Evolutionary conservation across 2,797 vertebrate species (phyloP), one percentile per base, ranked within the genome.

Genomic region (Chelon auratus): DNA sequence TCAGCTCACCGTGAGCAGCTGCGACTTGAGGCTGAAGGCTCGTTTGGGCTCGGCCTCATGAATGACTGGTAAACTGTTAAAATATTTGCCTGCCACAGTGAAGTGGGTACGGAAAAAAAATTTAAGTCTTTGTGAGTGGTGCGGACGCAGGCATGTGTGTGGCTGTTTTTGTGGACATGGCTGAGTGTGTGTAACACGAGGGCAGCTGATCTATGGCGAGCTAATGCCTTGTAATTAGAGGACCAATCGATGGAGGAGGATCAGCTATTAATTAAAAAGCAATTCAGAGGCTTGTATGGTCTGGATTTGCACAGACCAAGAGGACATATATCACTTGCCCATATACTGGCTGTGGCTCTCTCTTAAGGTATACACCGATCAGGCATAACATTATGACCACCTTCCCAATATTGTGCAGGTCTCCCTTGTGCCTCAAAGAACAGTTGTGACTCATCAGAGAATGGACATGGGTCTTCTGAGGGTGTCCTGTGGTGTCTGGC

Each of bases 241-340:
- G 70, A 66, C 22, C 40, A 73, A 89, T 93, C 76, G 2, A 91
- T 91, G 24, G 36, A 82, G 62, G 39, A 59, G 42, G 71, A 75
- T 81, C 52, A 59, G 77, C 79, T 72, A 88, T 89, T 90, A 85
- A 90, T 92, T 87, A 81, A 84, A 86, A 78, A 78, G 56, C 54
- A 26, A 33, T 83, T 85, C 75, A 75, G 57, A 84, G 22, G 64
- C 57, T 51, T 77, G 76, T 80, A 56, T 17, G n/a, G 65, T 74
- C 66, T 57, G 33, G 48, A 57, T 59, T 12, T 0, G 22, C 74
- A 60, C 40, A 58, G 47, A 39, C 36, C 10, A 26, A 67, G 47
- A 57, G 65, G 37, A 57, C 52, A 53, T 82, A 56, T 63, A 78
- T 81, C 73, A 79, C 61, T n/a, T 4, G 9, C 24, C 56, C 55